Conservation (phyloP, 1,140 invertebrate species). For the Lerema accius region DNA sequence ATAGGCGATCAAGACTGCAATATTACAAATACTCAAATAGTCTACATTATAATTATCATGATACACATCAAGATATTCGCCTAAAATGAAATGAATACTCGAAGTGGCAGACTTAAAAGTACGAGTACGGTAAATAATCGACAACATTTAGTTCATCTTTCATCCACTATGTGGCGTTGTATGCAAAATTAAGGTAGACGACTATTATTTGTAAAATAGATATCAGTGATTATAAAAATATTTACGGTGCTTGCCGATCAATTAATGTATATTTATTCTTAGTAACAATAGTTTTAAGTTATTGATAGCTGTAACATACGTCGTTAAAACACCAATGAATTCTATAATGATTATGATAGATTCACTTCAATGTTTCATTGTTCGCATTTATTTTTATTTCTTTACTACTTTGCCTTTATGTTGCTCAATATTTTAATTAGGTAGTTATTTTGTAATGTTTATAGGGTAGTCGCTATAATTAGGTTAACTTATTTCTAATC, state of each 20-base stretch:
- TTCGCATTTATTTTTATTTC: slow-evolving; percentile 58
- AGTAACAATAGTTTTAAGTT: slow-evolving; percentile 26
- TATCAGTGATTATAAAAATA: neutral
- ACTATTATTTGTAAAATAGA: too few relatives aligned
- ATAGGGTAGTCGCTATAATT: slow-evolving; percentile 26
- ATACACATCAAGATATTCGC: too few relatives aligned
- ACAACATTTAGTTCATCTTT: too few relatives aligned
- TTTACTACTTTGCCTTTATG: slow-evolving; percentile 43
- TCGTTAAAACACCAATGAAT: slow-evolving; percentile 69
- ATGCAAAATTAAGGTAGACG: too few relatives aligned
- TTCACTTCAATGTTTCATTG: slow-evolving; percentile 38
- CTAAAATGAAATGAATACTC: too few relatives aligned
- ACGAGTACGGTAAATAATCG: too few relatives aligned
- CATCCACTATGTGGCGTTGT: too few relatives aligned
- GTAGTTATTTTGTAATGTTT: slow-evolving; percentile 34
- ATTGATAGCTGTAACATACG: slow-evolving; percentile 52
- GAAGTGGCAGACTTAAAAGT: too few relatives aligned
- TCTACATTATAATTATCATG: too few relatives aligned
- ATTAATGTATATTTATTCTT: slow-evolving; percentile 34
- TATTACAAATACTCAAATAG: too few relatives aligned
- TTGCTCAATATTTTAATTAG: slow-evolving; percentile 66
- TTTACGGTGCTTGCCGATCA: slow-evolving; percentile 5
- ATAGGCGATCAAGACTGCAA: too few relatives aligned
- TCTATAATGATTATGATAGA: slow-evolving; percentile 50
- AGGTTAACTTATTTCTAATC: slow-evolving; percentile 40